A percentile compares a stretch with the other conserved stretches of the same genome.
Evolutionary conservation across 2,113 vertebrate species (phyloP).

Genomic region (Megaleporinus macrocephalus): DNA sequence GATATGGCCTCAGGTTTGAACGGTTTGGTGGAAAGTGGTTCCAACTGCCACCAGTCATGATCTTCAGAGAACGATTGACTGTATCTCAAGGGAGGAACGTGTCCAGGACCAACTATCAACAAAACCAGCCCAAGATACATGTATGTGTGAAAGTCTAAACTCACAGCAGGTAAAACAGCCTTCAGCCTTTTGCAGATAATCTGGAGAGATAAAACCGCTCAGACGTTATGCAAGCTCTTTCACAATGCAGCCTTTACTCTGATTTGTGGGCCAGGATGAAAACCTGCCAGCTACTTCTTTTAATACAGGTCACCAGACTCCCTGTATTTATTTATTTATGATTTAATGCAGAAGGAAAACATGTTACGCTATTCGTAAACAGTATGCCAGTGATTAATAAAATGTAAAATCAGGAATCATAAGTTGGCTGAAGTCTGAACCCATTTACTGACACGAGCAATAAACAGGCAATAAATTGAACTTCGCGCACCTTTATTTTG

Average conservation of each 20-base stretch:
- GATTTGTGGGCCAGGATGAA: background rate
- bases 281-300: background rate
- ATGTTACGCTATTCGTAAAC: background rate
- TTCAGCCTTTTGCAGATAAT: background rate
- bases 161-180: background rate
- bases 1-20: conserved; percentile 82
- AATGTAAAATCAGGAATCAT: no score
- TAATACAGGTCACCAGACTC: background rate
- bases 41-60: conserved; percentile 64
- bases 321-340: background rate
- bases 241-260: background rate
- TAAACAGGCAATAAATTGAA: background rate
- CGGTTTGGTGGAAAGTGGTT: conserved; percentile 73
- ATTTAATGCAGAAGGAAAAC: no score
- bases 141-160: background rate
- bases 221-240: background rate
- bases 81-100: conserved; percentile 77
- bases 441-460: no score
- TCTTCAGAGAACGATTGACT: conserved; percentile 69
- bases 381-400: no score
- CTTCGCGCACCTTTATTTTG: background rate
- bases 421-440: no score
- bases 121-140: background rate
- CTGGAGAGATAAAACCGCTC: background rate
- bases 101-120: conserved; percentile 82